A percentile compares a stretch with the other conserved stretches of the same genome.
phyloP scores from a whole-genome alignment of 2,797 vertebrate species.

The Cuniculus paca region DNA sequence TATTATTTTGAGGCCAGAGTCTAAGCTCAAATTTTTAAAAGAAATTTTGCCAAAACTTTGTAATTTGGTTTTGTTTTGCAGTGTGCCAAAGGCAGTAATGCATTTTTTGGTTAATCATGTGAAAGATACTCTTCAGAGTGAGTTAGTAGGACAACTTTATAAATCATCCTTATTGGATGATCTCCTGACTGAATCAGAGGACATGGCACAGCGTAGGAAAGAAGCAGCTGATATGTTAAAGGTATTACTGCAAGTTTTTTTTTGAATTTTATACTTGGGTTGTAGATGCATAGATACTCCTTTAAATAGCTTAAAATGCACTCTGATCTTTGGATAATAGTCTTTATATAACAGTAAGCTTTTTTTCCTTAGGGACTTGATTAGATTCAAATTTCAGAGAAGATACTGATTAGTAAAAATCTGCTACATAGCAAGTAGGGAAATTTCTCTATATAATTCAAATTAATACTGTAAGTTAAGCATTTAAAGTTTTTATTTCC shows the following conservation, averaged over 20 bases:
- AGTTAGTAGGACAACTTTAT: conserved; percentile 98
- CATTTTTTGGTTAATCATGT: conserved; percentile 99
- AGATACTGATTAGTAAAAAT: not conserved
- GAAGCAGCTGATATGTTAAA: conserved; percentile 99
- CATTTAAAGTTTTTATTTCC: conserved; percentile 22
- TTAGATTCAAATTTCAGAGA: conserved; percentile 42
- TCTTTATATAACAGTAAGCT: not conserved
- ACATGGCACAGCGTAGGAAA: conserved; percentile 98
- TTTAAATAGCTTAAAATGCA: not conserved
- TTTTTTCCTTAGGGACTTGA: not conserved
- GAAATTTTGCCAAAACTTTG: not conserved
- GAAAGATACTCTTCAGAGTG: conserved; percentile 98
- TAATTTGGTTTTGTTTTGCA: conserved; percentile 84
- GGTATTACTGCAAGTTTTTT: conserved; percentile 86
- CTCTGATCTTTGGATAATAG: not conserved
- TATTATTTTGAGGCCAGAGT: not conserved
- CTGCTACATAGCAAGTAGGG: not conserved
- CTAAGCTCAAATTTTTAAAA: conserved; percentile 8
- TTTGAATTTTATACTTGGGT: not conserved
- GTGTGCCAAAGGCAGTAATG: conserved; percentile 99
- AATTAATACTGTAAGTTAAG: not conserved
- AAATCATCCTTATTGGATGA: conserved; percentile 95
- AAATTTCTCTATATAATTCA: not conserved
- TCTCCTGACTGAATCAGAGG: conserved; percentile 97
- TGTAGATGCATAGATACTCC: not conserved